These are phyloP conservation scores for Coluber constrictor DNA, from an alignment of 2,797 vertebrate genomes.

Conservation along the genomic window DNA sequence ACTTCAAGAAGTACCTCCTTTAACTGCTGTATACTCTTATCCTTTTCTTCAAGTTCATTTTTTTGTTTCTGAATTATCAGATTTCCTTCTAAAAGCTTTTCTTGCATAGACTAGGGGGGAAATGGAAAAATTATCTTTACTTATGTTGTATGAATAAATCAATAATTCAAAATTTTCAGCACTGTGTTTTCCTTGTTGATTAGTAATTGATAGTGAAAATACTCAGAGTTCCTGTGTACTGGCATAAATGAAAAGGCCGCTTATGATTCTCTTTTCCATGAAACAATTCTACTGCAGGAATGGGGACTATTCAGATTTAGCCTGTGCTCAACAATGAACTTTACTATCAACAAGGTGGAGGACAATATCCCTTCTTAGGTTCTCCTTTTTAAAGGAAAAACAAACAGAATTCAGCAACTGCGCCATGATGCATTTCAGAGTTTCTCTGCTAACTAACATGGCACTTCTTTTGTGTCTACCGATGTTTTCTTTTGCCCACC, in stretches of 20 bases:
- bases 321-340: neutral
- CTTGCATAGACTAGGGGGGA: constrained; percentile 73
- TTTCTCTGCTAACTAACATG: neutral
- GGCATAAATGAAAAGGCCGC: neutral
- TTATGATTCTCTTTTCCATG: neutral
- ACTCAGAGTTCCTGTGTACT: neutral
- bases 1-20: constrained; percentile 77
- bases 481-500: neutral
- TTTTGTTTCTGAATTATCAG: constrained; percentile 69
- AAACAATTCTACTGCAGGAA: neutral
- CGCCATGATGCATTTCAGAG: neutral
- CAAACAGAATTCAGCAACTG: neutral
- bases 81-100: constrained; percentile 76
- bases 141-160: neutral
- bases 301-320: neutral
- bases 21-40: constrained; percentile 68
- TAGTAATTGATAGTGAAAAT: neutral
- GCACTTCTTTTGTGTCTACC: neutral
- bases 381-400: neutral
- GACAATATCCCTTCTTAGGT: no score
- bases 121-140: rapidly evolving
- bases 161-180: neutral
- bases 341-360: neutral
- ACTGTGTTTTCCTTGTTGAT: neutral
- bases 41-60: constrained; percentile 74